These are phyloP conservation scores for Magallana angulata DNA, from an alignment of 1,140 invertebrate genomes.

Conservation along the genomic window DNA sequence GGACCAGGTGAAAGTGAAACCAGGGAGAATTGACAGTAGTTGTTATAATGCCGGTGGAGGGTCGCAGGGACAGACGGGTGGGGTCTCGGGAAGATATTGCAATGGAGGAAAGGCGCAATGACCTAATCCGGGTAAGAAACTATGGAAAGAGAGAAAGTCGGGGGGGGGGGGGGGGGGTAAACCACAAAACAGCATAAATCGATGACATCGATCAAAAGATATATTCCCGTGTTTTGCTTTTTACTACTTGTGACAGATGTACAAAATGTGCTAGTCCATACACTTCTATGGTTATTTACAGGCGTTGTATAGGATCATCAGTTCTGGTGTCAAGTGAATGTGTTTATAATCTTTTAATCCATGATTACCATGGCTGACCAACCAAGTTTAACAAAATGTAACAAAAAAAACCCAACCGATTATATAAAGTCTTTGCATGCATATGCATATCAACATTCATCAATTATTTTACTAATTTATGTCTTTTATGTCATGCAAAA, in stretches of 20 bases:
- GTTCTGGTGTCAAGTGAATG: too few species aligned
- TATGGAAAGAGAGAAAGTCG: background rate
- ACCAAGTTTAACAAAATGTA: too few species aligned
- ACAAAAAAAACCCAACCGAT: background rate
- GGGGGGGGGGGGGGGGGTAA: background rate
- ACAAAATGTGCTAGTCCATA: too few species aligned
- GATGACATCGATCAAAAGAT: background rate
- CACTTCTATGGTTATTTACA: too few species aligned
- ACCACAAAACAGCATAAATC: background rate
- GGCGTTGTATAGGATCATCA: too few species aligned
- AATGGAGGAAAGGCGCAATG: background rate
- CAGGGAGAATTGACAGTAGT: background rate
- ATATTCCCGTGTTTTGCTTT: too few species aligned
- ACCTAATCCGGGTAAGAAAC: constrained; percentile 1
- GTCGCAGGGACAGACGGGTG: constrained; percentile 10
- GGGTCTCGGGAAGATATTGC: background rate
- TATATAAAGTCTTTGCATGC: too few species aligned
- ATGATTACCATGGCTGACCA: constrained; percentile 20
- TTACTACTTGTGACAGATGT: too few species aligned
- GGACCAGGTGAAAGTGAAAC: background rate
- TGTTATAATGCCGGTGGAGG: background rate
- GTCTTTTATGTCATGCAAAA: too few species aligned
- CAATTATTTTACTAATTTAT: too few species aligned
- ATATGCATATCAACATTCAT: too few species aligned
- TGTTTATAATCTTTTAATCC: constrained; percentile 24